Percentiles rank a stretch among this genome's conserved stretches.
These are phyloP conservation scores for Diarsia mendica DNA, from an alignment of 2,888 invertebrate genomes.

Conservation along the genomic window DNA sequence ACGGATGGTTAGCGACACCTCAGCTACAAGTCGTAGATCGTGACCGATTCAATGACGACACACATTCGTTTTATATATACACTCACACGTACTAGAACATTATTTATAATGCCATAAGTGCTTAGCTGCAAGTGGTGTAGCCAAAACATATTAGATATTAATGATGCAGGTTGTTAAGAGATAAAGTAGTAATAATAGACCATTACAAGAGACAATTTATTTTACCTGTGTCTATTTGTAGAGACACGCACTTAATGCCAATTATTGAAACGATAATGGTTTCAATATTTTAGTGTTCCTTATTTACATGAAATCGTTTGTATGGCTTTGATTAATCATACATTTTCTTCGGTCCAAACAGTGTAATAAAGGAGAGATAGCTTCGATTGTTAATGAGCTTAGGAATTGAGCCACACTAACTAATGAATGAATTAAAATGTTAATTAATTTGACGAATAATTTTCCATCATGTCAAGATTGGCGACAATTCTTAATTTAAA, in stretches of 20 bases:
- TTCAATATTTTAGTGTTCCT: too few relatives aligned
- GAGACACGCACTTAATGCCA: neutral
- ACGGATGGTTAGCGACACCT: constrained; percentile 28
- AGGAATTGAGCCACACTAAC: neutral
- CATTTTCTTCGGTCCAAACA: constrained; percentile 33
- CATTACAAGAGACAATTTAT: constrained; percentile 38
- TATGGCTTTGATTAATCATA: constrained; percentile 45
- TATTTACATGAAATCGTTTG: too few relatives aligned
- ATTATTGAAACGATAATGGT: constrained; percentile 29
- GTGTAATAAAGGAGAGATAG: constrained; percentile 31
- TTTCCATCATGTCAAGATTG: neutral
- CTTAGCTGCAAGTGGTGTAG: constrained; percentile 37
- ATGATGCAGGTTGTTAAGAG: constrained; percentile 42
- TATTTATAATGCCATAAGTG: constrained; percentile 50
- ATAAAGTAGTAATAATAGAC: constrained; percentile 36
- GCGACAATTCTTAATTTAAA: neutral
- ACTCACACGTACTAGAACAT: constrained; percentile 40
- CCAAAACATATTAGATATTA: constrained; percentile 57
- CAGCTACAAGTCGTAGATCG: constrained; percentile 4
- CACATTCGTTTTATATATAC: constrained; percentile 53
- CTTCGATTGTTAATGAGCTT: constrained; percentile 10
- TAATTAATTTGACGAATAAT: neutral
- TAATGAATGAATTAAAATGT: neutral
- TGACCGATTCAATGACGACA: constrained; percentile 27
- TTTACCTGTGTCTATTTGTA: constrained; percentile 36